A percentile compares a stretch with the other conserved stretches of the same genome.
Conservation (phyloP, 1,140 invertebrate genomes). For the Samia ricini region DNA sequence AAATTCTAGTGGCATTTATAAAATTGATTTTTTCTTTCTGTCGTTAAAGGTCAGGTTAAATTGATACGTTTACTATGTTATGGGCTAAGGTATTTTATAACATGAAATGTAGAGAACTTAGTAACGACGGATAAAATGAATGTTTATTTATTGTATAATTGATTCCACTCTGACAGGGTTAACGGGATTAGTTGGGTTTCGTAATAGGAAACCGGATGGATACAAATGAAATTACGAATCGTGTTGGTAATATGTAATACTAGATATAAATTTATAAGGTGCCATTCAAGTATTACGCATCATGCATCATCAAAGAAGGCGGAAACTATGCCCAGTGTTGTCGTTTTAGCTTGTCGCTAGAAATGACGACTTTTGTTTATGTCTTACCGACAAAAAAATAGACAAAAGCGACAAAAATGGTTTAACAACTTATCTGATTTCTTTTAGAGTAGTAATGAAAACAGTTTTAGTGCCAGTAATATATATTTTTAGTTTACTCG, state of each 20-base stretch:
- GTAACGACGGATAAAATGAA: neutral
- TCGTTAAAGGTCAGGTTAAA: neutral
- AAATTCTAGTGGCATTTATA: neutral
- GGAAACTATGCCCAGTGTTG: no score
- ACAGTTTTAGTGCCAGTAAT: no score
- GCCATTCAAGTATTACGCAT: no score
- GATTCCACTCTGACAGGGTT: neutral
- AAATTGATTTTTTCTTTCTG: neutral
- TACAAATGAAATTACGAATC: neutral
- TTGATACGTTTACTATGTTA: neutral
- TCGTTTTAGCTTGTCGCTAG: no score
- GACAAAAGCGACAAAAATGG: no score
- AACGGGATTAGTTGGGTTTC: neutral
- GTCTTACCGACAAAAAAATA: no score
- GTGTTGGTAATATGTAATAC: neutral
- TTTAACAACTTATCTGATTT: no score
- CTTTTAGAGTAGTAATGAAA: no score
- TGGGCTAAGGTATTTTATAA: neutral
- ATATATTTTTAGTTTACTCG: no score
- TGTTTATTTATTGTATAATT: slow-evolving; percentile 1
- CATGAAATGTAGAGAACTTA: neutral
- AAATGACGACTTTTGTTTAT: no score
- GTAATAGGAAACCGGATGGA: neutral
- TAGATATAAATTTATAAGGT: neutral
- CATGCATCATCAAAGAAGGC: no score